These are phyloP conservation scores for Carduelis carduelis DNA, from an alignment of 2,797 vertebrate species.

Conservation along the genomic window DNA sequence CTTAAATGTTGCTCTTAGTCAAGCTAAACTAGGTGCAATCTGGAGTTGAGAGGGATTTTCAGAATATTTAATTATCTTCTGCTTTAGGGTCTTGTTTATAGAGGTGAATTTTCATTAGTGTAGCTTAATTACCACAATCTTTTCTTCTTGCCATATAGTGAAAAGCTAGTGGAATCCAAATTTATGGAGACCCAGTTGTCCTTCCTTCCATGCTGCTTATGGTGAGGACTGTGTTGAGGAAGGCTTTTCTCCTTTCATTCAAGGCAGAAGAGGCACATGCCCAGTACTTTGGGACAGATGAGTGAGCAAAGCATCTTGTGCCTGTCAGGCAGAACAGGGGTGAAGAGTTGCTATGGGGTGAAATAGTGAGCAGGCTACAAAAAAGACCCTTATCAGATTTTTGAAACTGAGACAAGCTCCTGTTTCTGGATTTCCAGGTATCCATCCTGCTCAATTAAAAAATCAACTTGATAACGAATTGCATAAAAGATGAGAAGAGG, in stretches of 20 bases:
- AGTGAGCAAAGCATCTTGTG: neutral
- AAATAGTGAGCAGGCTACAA: neutral
- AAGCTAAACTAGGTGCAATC: neutral
- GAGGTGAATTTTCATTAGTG: neutral
- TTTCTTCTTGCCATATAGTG: neutral
- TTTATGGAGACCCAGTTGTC: neutral
- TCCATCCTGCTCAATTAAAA: neutral
- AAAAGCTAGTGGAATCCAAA: neutral
- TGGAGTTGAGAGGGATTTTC: neutral
- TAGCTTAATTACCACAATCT: neutral
- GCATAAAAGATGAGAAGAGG: neutral
- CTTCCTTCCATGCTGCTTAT: neutral
- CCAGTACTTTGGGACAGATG: neutral
- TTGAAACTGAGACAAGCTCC: neutral
- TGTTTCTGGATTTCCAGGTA: neutral
- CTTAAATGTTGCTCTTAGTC: neutral
- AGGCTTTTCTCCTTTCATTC: neutral
- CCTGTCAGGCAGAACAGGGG: neutral
- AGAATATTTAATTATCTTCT: neutral
- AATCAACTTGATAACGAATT: neutral
- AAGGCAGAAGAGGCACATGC: neutral
- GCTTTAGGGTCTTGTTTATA: neutral
- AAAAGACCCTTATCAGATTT: neutral
- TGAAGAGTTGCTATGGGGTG: neutral
- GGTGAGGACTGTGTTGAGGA: neutral